phyloP scores from a whole-genome alignment of 1,140 invertebrate genomes.

The Frieseomelitta varia region DNA sequence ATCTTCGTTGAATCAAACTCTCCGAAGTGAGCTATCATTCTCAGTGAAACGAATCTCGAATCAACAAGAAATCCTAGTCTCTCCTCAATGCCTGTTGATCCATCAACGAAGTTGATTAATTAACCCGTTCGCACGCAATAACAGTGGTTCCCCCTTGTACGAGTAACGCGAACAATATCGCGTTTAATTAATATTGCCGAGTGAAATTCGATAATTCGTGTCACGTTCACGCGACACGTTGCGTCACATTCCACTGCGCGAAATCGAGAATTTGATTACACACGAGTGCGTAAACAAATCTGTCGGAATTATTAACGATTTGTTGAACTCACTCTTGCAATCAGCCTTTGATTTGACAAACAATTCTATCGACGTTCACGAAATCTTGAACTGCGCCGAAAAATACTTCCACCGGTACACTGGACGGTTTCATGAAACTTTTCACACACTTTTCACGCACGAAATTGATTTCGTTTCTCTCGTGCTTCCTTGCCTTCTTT shows the following conservation, averaged over 20 bases:
- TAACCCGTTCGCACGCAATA: not conserved
- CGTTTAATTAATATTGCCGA: conserved; percentile 4
- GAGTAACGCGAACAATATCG: not conserved
- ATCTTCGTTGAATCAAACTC: not conserved
- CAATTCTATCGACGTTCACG: not conserved
- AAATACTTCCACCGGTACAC: too few species aligned
- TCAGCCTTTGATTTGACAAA: not conserved
- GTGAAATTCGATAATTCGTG: not conserved
- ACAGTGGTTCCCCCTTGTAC: too few species aligned
- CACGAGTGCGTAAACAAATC: not conserved
- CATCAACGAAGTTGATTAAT: not conserved
- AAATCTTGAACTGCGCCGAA: not conserved
- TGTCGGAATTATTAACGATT: not conserved
- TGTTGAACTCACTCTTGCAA: not conserved
- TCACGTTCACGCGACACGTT: not conserved
- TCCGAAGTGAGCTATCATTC: too few species aligned
- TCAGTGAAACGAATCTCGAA: too few species aligned
- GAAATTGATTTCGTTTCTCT: not conserved
- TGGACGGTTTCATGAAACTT: not conserved
- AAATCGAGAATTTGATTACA: conserved; percentile 1
- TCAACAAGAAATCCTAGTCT: not conserved
- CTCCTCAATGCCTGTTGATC: not conserved
- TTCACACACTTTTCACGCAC: not conserved
- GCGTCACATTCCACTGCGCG: not conserved
- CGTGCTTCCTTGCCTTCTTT: too few species aligned